These are phyloP conservation scores for Parazoanthus atlanticus DNA, from an alignment of 92 coral and sea anemone species.

Conservation along the genomic window DNA sequence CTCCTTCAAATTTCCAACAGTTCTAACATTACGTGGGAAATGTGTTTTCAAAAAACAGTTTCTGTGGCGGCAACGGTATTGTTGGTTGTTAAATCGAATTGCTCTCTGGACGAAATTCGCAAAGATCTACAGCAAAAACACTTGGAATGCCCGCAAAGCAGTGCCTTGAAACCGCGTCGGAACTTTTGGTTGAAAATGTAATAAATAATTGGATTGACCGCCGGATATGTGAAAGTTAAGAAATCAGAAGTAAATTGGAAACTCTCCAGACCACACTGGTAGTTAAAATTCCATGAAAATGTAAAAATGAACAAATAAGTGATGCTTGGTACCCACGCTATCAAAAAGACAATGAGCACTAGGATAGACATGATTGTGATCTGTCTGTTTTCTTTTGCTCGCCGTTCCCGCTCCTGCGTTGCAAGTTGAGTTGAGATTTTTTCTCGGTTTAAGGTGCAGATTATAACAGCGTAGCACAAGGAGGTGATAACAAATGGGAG, in stretches of 20 bases:
- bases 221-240: constrained; percentile 36
- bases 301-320: constrained; percentile 20
- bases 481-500: constrained; percentile 22
- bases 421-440: constrained; percentile 36
- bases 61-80: too few relatives aligned
- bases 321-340: constrained; percentile 27
- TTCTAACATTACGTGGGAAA: too few relatives aligned
- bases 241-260: constrained; percentile 31
- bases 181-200: constrained; percentile 29
- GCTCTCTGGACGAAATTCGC: constrained; percentile 19
- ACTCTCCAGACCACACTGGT: constrained; percentile 9
- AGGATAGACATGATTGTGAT: constrained; percentile 32
- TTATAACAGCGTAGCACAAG: constrained; percentile 7
- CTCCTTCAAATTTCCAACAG: too few relatives aligned
- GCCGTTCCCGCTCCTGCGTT: constrained; percentile 19
- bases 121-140: constrained; percentile 16
- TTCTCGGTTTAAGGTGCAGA: constrained; percentile 31
- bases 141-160: background rate
- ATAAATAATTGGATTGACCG: constrained; percentile 33
- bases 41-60: background rate
- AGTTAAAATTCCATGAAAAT: constrained; percentile 15
- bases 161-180: constrained; percentile 19
- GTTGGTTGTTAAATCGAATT: constrained; percentile 5
- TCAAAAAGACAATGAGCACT: constrained; percentile 7
- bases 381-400: constrained; percentile 41